A percentile compares a stretch with the other conserved stretches of the same genome.
These are phyloP conservation scores for Pollimyrus isidori DNA, from an alignment of 2,113 vertebrate genomes.

Conservation along the genomic window DNA sequence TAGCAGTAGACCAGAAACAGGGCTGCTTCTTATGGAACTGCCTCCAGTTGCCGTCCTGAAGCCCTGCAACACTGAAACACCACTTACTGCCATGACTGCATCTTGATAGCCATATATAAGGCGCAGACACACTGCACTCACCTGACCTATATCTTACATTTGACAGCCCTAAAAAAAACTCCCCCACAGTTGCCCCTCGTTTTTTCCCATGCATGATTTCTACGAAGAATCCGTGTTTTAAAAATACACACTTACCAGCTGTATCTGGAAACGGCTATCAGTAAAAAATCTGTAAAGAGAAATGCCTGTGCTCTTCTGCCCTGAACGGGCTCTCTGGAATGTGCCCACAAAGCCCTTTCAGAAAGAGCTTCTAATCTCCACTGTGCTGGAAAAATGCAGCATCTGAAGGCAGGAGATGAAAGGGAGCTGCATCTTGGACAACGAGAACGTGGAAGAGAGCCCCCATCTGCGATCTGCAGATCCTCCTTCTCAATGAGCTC, in stretches of 20 bases:
- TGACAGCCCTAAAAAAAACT: background rate
- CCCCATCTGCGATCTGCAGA: conserved; percentile 18
- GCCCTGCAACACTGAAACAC: background rate
- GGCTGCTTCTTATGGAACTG: background rate
- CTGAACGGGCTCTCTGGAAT: background rate
- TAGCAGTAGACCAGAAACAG: background rate
- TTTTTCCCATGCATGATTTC: background rate
- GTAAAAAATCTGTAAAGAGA: background rate
- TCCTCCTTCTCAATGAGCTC: background rate
- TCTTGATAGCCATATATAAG: background rate
- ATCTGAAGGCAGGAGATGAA: background rate
- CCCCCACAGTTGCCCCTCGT: too few species aligned
- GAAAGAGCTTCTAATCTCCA: background rate
- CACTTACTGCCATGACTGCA: background rate
- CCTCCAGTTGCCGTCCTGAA: background rate
- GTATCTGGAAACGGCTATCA: background rate
- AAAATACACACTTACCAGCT: background rate
- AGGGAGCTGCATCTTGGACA: background rate
- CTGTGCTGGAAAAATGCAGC: background rate
- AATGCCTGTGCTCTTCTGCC: background rate
- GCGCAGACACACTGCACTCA: background rate
- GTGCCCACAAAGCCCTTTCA: background rate
- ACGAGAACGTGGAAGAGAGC: background rate
- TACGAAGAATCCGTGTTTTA: background rate
- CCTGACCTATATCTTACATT: background rate